Base-by-base conservation (phyloP, 2,113 vertebrate genomes). In the Datnioides undecimradiatus region DNA sequence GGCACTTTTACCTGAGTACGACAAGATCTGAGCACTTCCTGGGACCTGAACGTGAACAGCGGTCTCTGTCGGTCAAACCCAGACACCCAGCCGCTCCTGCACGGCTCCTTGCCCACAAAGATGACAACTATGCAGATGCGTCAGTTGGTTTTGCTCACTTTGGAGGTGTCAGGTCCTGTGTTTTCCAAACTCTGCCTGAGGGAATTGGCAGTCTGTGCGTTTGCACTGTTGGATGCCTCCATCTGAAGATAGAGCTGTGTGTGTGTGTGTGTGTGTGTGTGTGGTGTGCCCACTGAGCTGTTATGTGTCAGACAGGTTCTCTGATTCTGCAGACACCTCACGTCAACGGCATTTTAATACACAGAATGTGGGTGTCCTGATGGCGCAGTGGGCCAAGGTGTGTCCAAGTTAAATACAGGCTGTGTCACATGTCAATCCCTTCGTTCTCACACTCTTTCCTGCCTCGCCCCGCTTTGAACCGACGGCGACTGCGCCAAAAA, bases 41-140 rank as follows among this genome's bases (percentile, higher is more conserved):
- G 45, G 25, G 23, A 40, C 5, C 14, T 23, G 27, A 23, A 62
- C 55, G 31, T 3, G 14, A 23, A 46, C 36, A 25, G 43, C 5
- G 2, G 21, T 21, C 25, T 51, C 55, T 73, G 70, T 29, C 45
- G 6, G 62, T 55, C n/a, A 33, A 3, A 72, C 5, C 3, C 5
- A 1, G 71, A 83, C 73, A 68, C 60, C 85, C 54, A 66, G 38
- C 78, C 74, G 48, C 45, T 29, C 49, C 54, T 40, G 4, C 14
- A 25, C 38, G 19, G 25, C 58, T 84, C 65, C 31, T 0, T n/a
- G 63, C 31, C 13, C 48, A 57, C n/a, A 67, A 51, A 69, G 54
- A 6, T 55, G 45, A 69, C 59, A 84, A 55, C 78, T 79, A 57
- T 83, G 58, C 60, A 65, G 43, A 81, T 66, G n/a, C 76, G 71